Base-by-base conservation (phyloP, 2,888 invertebrate genomes). In the Dascillus cervinus region DNA sequence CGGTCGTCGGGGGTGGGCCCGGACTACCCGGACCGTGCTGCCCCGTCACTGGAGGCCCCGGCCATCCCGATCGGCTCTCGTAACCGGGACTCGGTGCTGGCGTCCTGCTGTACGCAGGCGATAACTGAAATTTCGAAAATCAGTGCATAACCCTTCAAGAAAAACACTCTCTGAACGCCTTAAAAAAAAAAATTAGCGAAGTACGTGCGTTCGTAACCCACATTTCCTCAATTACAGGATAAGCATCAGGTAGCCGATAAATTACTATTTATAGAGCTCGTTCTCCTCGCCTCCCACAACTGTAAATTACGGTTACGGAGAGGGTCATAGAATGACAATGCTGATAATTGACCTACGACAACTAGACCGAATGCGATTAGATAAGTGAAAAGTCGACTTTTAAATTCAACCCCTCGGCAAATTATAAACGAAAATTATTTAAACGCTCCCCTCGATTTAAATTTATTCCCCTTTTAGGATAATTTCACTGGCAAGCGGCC, bases 31-130 rank as follows among this genome's bases (percentile, higher is more conserved):
- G 59, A 27, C 56, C 55, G 45, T 62, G 62, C 34, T 55, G 60
- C 22, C 57, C 56, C 22, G 56, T 55, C 13, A 59, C 55, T 2
- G 60, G 59, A 11, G 59, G 57, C 13, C 59, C 60, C 20, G 60
- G 53, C 63, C 63, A 64, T 34, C 58, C 55, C 13, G 59, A 50
- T 30, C 62, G 47, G 30, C 58, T 49, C 38, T 60, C 61, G 44
- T 62, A 62, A 30, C 58, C 57, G 13, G 63, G 58, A 51, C 60
- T 58, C 4, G 64, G 53, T 11, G 59, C 50, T 10, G 62, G 50
- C 13, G 49, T 53, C 29, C 60, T 55, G 36, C 59, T 59, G 41
- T 64, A 65, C 24, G 61, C 56, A 31, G 61, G 56, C 30, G 62
- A 56, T 37, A 65, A 47, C 64, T 65, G 55, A 9, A 58, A 57